These are phyloP conservation scores for Connochaetes taurinus DNA, from an alignment of 2,113 vertebrate species.

Conservation along the genomic window DNA sequence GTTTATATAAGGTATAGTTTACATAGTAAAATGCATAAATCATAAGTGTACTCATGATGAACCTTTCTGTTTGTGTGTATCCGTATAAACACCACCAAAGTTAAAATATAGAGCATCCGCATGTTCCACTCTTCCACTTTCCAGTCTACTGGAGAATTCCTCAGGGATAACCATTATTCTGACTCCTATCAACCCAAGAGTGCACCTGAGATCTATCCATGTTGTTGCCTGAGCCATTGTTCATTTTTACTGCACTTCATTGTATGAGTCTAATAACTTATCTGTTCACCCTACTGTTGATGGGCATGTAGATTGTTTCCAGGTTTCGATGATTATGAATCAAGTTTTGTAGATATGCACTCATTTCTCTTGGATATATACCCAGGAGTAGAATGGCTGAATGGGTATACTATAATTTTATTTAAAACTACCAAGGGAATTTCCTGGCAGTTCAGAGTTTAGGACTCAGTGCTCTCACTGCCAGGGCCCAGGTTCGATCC, in stretches of 20 bases:
- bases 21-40: not conserved
- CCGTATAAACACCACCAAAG: not conserved
- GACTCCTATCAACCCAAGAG: not conserved
- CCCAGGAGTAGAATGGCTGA: not conserved
- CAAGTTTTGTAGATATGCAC: not conserved
- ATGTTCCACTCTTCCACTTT: not conserved
- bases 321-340: not conserved
- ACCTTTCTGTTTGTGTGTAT: not conserved
- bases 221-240: not conserved
- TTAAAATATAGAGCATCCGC: not conserved
- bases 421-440: not conserved
- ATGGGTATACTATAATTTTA: not conserved
- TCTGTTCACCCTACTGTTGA: not conserved
- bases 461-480: not conserved
- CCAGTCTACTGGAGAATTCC: not conserved
- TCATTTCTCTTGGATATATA: not conserved
- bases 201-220: not conserved
- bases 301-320: not conserved
- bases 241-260: not conserved
- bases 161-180: not conserved
- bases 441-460: not conserved
- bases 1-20: not conserved
- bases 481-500: not conserved
- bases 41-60: not conserved
- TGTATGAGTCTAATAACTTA: not conserved